Percentiles rank a stretch among this genome's conserved stretches.
phyloP scores from a whole-genome alignment of 2,888 invertebrate genomes.

The Parochlus steinenii region DNA sequence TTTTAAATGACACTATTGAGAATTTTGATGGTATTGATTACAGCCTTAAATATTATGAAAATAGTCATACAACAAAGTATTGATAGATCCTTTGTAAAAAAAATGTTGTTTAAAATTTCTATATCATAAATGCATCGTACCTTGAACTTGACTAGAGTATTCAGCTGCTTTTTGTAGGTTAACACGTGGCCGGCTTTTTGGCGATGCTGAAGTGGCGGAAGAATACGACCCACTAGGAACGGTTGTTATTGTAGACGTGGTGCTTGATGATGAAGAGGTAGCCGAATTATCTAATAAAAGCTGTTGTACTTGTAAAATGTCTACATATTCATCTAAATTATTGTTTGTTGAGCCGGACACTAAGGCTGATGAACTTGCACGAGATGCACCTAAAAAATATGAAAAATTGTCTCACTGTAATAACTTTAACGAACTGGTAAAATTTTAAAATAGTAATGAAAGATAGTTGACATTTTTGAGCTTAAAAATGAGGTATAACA shows the following conservation, averaged over 20 bases:
- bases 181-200: slow-evolving; percentile 26
- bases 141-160: slow-evolving; percentile 28
- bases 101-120: not conserved
- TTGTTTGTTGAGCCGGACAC: slow-evolving; percentile 4
- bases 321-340: slow-evolving; percentile 57
- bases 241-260: slow-evolving; percentile 19
- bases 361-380: slow-evolving; percentile 1
- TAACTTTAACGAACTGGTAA: too few species aligned
- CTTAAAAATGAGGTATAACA: too few species aligned
- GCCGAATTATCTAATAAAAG: slow-evolving; percentile 40
- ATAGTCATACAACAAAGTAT: too few species aligned
- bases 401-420: too few species aligned
- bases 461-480: too few species aligned
- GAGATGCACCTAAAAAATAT: too few species aligned
- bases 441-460: too few species aligned
- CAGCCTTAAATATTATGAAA: too few species aligned
- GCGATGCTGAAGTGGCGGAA: slow-evolving; percentile 20
- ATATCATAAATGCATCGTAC: slow-evolving; percentile 18
- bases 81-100: too few species aligned
- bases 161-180: slow-evolving; percentile 30
- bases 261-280: slow-evolving; percentile 19
- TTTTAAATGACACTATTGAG: too few species aligned
- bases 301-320: slow-evolving; percentile 67
- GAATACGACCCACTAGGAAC: slow-evolving; percentile 14
- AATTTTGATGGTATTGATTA: too few species aligned